phyloP scores from a whole-genome alignment of 1,140 invertebrate genomes.

The Campoletis sonorensis region DNA sequence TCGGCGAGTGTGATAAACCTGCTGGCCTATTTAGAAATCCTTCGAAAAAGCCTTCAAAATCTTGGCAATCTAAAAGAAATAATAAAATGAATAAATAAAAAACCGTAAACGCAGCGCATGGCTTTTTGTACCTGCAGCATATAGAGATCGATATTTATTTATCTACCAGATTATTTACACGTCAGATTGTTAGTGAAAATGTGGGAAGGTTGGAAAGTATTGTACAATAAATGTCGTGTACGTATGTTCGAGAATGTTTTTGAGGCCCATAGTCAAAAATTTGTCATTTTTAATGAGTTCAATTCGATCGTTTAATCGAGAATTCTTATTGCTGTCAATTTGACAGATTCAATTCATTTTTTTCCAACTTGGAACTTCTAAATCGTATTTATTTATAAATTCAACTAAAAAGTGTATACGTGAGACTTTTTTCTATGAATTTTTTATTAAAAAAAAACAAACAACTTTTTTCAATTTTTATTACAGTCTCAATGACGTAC shows the following conservation, averaged over 20 bases:
- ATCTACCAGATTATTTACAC: conserved; percentile 64
- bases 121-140: conserved; percentile 69
- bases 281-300: neutral
- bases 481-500: neutral
- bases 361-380: too few relatives aligned
- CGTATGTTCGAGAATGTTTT: neutral
- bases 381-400: too few relatives aligned
- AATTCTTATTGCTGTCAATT: too few relatives aligned
- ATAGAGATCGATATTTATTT: conserved; percentile 68
- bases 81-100: conserved; percentile 36
- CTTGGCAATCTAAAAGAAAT: conserved; percentile 36
- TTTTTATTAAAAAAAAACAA: neutral
- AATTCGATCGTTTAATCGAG: neutral
- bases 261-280: neutral
- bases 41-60: conserved; percentile 31
- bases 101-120: conserved; percentile 42
- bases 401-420: neutral
- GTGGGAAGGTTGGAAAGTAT: neutral
- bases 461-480: neutral
- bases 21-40: conserved; percentile 23
- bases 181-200: conserved; percentile 45
- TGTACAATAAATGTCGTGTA: neutral
- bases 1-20: neutral
- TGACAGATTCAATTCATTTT: too few relatives aligned
- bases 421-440: neutral